Conservation (phyloP, 2,888 invertebrate genomes). For the Caenorhabditis sp. region DNA sequence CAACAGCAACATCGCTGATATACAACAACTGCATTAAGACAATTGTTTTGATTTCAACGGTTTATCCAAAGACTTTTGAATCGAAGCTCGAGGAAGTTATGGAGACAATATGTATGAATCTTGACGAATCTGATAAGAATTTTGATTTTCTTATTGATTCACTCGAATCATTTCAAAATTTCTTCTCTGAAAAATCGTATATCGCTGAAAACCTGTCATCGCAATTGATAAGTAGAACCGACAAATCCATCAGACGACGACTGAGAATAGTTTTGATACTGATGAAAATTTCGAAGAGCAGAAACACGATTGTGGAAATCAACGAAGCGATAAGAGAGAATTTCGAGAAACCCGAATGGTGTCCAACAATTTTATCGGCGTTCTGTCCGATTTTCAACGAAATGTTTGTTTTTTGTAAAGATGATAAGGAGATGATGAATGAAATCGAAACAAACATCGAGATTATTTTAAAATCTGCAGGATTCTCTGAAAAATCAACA, state of each 20-base stretch:
- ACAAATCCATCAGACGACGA: conserved; percentile 15
- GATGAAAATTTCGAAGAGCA: conserved; percentile 25
- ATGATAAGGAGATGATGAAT: conserved; percentile 9
- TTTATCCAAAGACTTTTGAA: background rate
- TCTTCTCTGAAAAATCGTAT: conserved; percentile 4
- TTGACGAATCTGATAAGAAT: conserved; percentile 10
- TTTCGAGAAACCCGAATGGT: background rate
- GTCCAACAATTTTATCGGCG: background rate
- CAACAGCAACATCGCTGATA: conserved; percentile 9
- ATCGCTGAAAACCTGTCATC: conserved; percentile 9
- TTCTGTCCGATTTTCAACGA: conserved; percentile 17
- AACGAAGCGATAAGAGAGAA: background rate
- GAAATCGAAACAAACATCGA: conserved; percentile 4
- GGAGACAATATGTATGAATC: background rate
- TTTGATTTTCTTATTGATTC: conserved; percentile 22
- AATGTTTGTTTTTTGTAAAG: conserved; percentile 21
- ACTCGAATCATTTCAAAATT: conserved; percentile 10
- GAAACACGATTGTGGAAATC: conserved; percentile 10
- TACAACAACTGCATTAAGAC: conserved; percentile 22
- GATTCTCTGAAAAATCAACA: background rate
- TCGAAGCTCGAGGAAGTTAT: background rate
- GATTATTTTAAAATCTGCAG: background rate
- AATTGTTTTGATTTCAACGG: conserved; percentile 3
- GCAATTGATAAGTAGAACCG: background rate
- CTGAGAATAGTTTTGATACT: conserved; percentile 18